Evolutionary conservation across 2,888 invertebrate genomes (phyloP), one percentile per base, ranked within the genome.

Genomic region (Ophion costatus): DNA sequence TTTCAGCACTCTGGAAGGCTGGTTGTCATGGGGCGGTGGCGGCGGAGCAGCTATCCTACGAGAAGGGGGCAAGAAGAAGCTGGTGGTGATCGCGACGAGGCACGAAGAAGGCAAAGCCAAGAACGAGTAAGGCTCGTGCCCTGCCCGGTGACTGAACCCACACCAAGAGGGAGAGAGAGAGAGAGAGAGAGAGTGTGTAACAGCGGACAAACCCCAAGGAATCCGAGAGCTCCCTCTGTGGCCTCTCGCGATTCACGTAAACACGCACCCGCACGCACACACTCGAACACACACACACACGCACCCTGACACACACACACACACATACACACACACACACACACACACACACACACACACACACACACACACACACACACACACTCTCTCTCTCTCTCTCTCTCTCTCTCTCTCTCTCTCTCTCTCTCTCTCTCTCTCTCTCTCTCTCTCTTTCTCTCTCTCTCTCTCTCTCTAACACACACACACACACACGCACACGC

Each of bases 131-230:
- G 84, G 84, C 84, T 85, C 87, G 87, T 87, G 91, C 90, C 88
- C 88, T 89, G 91, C 88, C 88, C 91, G 91, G 91, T 91, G 91
- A 91, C 89, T 91, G 91, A 91, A 91, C 91, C 90, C 91, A 91
- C 90, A 89, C 90, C 83, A 87, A 79, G 70, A 86, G 38, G 51
- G 10, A 33, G 66, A 74, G 69, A 24, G 51, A 80, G 57, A 57
- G 38, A 66, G 56, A 59, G 51, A 20, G 69, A 17, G 42, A 67
- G 63, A 76, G 51, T 7, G 38, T 9, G 38, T 63, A 73, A n/a
- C 64, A 77, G 74, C 82, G 67, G 51, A 66, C 59, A 73, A 79
- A 73, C 66, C 79, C 69, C 63, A 38, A 59, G 51, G 71, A 84
- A 78, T 73, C 74, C 61, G 76, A 81, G 71, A 77, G 64, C 75